Percentiles rank a stretch among this genome's conserved stretches.
Evolutionary conservation across 2,888 invertebrate species (phyloP).

Genomic region (Leptinotarsa tumamoca): DNA sequence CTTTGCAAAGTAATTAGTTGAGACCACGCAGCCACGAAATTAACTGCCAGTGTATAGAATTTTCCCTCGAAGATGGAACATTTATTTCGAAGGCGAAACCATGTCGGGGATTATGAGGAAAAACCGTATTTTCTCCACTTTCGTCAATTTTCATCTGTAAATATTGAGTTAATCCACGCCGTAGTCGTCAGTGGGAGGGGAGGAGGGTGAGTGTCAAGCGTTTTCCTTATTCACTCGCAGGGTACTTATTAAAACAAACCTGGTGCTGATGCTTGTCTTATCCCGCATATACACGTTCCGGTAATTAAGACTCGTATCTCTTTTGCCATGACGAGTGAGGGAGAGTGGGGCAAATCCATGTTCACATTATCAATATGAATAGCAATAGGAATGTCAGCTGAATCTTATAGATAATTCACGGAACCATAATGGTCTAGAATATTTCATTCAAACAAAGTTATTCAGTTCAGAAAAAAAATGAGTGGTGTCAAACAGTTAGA

Average conservation of each 20-base stretch:
- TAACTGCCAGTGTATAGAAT: constrained; percentile 17
- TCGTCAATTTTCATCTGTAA: constrained; percentile 68
- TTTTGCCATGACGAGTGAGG: constrained; percentile 39
- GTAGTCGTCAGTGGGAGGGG: constrained; percentile 38
- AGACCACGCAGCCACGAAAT: constrained; percentile 6
- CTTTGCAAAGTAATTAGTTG: constrained; percentile 15
- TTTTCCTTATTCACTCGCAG: constrained; percentile 58
- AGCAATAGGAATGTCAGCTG: background rate
- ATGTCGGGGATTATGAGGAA: constrained; percentile 27
- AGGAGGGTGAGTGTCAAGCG: constrained; percentile 57
- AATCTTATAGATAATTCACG: background rate
- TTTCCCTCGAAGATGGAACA: constrained; percentile 19
- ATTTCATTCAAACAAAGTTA: no score
- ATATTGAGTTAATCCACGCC: constrained; percentile 66
- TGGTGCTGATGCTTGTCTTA: constrained; percentile 60
- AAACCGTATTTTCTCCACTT: constrained; percentile 51
- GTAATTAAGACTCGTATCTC: constrained; percentile 59
- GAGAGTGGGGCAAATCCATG: constrained; percentile 32
- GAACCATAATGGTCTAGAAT: no score
- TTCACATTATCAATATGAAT: constrained; percentile 11
- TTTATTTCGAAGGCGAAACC: constrained; percentile 17
- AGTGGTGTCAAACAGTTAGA: no score
- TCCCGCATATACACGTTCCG: constrained; percentile 61
- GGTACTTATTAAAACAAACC: constrained; percentile 66
- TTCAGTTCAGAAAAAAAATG: no score